Evolutionary conservation across 2,888 invertebrate genomes (phyloP).

Genomic region (Muschampia plurimacula): DNA sequence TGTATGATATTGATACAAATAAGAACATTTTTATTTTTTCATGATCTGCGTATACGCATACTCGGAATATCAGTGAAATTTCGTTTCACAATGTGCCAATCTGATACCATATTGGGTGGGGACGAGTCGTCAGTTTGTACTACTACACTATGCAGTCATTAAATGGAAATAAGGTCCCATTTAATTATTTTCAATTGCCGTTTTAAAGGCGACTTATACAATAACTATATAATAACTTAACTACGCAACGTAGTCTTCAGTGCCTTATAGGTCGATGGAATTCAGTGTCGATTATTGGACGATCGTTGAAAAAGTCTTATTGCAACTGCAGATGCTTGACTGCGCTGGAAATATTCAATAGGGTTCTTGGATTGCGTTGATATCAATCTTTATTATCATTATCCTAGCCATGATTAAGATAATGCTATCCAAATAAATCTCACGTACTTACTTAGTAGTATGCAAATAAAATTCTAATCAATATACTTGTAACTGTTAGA

Average conservation of each 20-base stretch:
- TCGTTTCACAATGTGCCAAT: slow-evolving; percentile 51
- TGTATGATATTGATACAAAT: not conserved
- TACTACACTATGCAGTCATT: slow-evolving; percentile 54
- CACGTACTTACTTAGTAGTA: not conserved
- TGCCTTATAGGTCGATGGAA: slow-evolving; percentile 65
- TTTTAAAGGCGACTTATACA: slow-evolving; percentile 57
- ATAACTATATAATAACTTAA: slow-evolving; percentile 77
- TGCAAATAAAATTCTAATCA: slow-evolving; percentile 13
- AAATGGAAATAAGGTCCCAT: slow-evolving; percentile 55
- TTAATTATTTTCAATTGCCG: slow-evolving; percentile 55
- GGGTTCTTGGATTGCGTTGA: slow-evolving; percentile 4
- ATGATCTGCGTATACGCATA: slow-evolving; percentile 18
- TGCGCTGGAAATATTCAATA: not conserved
- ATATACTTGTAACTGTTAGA: slow-evolving; percentile 10
- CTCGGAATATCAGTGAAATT: slow-evolving; percentile 39
- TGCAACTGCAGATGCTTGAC: not conserved
- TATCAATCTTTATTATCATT: not conserved
- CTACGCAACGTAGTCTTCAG: slow-evolving; percentile 60
- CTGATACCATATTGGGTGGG: slow-evolving; percentile 49
- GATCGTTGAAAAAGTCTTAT: slow-evolving; percentile 34
- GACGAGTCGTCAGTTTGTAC: slow-evolving; percentile 52
- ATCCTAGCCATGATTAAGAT: not conserved
- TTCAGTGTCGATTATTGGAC: slow-evolving; percentile 62
- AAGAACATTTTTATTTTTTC: slow-evolving; percentile 24
- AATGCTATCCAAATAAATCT: not conserved